phyloP scores from a whole-genome alignment of 1,140 invertebrate genomes.

The Trachelipus rathkii region DNA sequence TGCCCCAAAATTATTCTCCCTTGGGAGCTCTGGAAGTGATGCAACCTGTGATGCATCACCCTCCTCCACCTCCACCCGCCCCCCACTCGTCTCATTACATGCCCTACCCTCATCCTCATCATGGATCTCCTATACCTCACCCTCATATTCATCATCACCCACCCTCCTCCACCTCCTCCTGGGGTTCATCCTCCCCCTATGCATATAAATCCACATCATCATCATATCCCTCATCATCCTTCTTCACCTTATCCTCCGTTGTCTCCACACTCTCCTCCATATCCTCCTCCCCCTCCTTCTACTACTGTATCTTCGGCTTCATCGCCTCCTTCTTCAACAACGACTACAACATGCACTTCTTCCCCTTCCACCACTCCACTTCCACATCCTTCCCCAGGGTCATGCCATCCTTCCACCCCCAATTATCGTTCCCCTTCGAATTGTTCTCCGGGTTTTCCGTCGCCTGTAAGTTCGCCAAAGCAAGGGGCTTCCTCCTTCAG shows the following conservation, averaged over 20 bases:
- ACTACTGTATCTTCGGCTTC: background rate
- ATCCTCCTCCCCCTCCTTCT: background rate
- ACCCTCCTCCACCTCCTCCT: conserved; percentile 25
- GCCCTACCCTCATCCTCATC: conserved; percentile 27
- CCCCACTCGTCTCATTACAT: conserved; percentile 20
- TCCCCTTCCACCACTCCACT: background rate
- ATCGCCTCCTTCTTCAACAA: background rate
- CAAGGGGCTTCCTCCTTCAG: background rate
- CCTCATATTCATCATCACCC: conserved; percentile 24
- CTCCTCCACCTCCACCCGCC: conserved; percentile 14
- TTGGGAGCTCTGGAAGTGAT: conserved; percentile 78
- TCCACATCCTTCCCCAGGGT: background rate
- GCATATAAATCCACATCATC: conserved; percentile 28
- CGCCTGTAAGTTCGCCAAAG: background rate
- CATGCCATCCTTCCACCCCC: background rate
- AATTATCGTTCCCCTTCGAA: background rate
- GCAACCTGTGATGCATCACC: conserved; percentile 58
- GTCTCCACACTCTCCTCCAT: conserved; percentile 3
- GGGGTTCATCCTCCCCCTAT: conserved; percentile 29
- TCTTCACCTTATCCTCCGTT: conserved; percentile 17
- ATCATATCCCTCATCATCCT: conserved; percentile 14
- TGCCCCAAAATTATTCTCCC: conserved; percentile 61
- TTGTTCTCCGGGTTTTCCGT: background rate
- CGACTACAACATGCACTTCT: background rate
- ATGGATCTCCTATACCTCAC: conserved; percentile 21